A percentile compares a stretch with the other conserved stretches of the same genome.
phyloP scores from a whole-genome alignment of 2,113 vertebrate genomes.

The Tautogolabrus adspersus region DNA sequence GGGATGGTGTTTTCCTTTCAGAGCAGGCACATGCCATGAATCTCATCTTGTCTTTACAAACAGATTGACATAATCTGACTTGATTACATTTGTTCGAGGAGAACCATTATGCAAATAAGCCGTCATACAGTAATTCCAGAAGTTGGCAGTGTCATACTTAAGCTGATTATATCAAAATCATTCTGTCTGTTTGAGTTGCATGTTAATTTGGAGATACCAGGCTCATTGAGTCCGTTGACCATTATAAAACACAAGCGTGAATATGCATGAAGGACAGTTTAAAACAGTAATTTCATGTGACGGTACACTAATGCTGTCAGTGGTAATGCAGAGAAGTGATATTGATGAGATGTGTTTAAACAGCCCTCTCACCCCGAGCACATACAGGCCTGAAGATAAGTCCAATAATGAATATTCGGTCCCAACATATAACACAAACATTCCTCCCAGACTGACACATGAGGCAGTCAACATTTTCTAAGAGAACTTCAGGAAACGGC shows the following conservation, averaged over 20 bases:
- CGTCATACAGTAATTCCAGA: slow-evolving; percentile 49
- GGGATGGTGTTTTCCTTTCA: slow-evolving; percentile 28
- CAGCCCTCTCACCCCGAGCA: slow-evolving; percentile 16
- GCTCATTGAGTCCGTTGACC: slow-evolving; percentile 22
- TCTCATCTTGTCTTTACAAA: slow-evolving; percentile 30
- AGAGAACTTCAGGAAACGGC: slow-evolving; percentile 39
- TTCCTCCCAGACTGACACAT: slow-evolving; percentile 27
- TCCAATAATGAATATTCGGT: slow-evolving; percentile 50
- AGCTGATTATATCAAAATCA: slow-evolving; percentile 66
- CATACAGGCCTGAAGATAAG: slow-evolving; percentile 24
- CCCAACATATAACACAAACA: slow-evolving; percentile 24
- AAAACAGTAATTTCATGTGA: slow-evolving; percentile 62
- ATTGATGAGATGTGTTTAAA: slow-evolving; percentile 56
- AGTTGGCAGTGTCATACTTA: slow-evolving; percentile 60
- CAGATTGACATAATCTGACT: slow-evolving; percentile 48
- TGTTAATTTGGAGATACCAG: slow-evolving; percentile 53
- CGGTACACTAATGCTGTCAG: slow-evolving; percentile 50
- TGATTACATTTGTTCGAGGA: slow-evolving; percentile 52
- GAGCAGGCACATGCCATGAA: slow-evolving; percentile 3
- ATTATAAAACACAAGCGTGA: slow-evolving; percentile 36
- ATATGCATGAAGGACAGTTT: slow-evolving; percentile 59
- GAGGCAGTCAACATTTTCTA: slow-evolving; percentile 28
- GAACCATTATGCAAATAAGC: slow-evolving; percentile 62
- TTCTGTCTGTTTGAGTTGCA: slow-evolving; percentile 53
- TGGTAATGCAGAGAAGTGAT: slow-evolving; percentile 28